phyloP scores from a whole-genome alignment of 2,113 vertebrate species.

The Silurus asotus region DNA sequence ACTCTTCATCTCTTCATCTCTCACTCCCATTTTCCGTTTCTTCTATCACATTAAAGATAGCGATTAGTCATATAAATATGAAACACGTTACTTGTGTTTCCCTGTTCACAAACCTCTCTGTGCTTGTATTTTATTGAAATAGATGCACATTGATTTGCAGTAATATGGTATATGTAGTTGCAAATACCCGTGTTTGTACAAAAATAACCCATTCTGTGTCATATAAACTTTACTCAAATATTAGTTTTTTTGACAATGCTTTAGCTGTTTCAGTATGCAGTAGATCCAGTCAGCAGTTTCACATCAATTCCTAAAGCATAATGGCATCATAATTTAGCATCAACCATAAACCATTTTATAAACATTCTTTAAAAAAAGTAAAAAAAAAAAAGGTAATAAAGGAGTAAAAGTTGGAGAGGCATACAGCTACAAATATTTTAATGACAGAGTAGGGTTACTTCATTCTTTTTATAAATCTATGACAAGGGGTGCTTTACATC shows the following conservation, averaged over 20 bases:
- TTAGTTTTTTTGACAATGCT: background rate
- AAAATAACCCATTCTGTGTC: background rate
- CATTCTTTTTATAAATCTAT: background rate
- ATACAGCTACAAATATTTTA: background rate
- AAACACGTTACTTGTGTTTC: background rate
- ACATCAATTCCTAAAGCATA: background rate
- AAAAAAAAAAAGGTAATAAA: too few species aligned
- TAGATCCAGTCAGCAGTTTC: background rate
- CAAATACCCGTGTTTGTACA: background rate
- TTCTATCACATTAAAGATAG: background rate
- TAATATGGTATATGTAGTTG: background rate
- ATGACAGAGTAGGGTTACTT: background rate
- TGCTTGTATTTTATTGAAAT: background rate
- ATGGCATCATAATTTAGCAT: background rate
- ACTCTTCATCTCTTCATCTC: slow-evolving; percentile 22
- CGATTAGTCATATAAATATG: background rate
- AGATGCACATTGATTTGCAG: background rate
- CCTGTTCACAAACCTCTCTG: background rate
- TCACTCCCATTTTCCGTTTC: background rate
- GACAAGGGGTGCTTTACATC: background rate
- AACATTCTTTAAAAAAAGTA: background rate
- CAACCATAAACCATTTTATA: background rate
- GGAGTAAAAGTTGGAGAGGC: background rate
- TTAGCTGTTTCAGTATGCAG: background rate
- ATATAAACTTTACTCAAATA: background rate